Conservation (phyloP, 2,113 vertebrate species). For the Chlorodrepanis virens region DNA sequence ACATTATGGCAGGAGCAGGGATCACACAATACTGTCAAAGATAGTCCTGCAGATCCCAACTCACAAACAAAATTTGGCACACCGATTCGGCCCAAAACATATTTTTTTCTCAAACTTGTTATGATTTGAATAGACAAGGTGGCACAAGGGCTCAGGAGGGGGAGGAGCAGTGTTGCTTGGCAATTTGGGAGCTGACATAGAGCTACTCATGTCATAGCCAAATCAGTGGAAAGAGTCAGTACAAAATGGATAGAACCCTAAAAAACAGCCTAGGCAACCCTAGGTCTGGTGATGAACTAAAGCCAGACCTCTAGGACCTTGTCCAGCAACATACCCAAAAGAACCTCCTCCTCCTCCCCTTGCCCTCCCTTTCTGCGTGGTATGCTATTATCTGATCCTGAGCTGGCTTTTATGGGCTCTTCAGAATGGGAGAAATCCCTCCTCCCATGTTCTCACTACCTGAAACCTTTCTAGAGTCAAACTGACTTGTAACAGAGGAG, state of each 20-base stretch:
- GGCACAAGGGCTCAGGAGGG: background rate
- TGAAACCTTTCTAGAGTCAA: background rate
- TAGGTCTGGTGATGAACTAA: background rate
- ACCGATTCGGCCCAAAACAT: background rate
- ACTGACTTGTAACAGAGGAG: background rate
- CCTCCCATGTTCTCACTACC: background rate
- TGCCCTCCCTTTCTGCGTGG: background rate
- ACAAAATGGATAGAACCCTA: background rate
- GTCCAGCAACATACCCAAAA: background rate
- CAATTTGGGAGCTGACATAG: background rate
- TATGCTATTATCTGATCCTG: background rate
- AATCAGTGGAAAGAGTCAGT: background rate
- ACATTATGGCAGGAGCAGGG: background rate
- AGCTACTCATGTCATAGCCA: background rate
- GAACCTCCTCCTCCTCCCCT: background rate
- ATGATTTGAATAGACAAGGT: background rate
- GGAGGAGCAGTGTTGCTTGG: background rate
- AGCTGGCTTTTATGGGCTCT: background rate
- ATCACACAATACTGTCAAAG: background rate
- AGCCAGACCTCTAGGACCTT: background rate
- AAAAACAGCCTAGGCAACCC: background rate
- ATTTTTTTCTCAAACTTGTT: background rate
- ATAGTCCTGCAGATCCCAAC: fast-evolving
- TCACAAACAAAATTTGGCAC: background rate
- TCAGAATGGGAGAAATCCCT: background rate